Evolutionary conservation across 2,797 vertebrate genomes (phyloP), one percentile per base, ranked within the genome.

Genomic region (Valencia hispanica): DNA sequence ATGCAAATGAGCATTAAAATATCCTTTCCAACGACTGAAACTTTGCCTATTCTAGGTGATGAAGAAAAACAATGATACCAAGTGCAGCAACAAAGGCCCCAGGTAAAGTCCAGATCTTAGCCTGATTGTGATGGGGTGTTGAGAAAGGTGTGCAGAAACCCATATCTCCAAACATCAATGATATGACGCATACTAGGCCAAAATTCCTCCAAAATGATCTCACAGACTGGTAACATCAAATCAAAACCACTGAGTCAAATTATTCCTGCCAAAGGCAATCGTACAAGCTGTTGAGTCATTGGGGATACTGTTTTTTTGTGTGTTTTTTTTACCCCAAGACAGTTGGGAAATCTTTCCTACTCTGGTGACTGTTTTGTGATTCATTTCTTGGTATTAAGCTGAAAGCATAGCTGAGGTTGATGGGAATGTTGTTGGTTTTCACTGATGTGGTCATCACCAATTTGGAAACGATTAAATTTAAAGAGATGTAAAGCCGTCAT

Each of bases 401-500:
- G 34, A 55, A 43, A 65, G 57, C 78, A 34, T 63, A 71, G 48
- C 48, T 65, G 68, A 51, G n/a, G 72, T 51, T 74, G 55, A 66
- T 45, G 59, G 47, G 55, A 50, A 63, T 71, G 57, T 22, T 12
- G 45, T 47, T 53, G 68, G 20, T 22, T 65, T 74, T 74, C 39
- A 17, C 14, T 73, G 66, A 69, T 61, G 72, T 74, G 77, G 72
- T 69, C 66, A 43, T 41, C 70, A 73, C 48, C 25, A 25, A 47
- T 68, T 59, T 57, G 50, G 71, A 41, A 68, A 39, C 10, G 36
- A 69, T 69, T 66, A 50, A 43, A 74, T 27, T 12, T 6, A 25
- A 11, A 70, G n/a, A 50, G 63, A 63, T 48, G 43, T 50, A 68
- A 65, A 55, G n/a, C 20, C 45, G 32, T 65, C 72, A 70, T 27